A percentile compares a stretch with the other conserved stretches of the same genome.
Conservation (phyloP, 2,888 invertebrate species). For the Drosophila paramelanica region DNA sequence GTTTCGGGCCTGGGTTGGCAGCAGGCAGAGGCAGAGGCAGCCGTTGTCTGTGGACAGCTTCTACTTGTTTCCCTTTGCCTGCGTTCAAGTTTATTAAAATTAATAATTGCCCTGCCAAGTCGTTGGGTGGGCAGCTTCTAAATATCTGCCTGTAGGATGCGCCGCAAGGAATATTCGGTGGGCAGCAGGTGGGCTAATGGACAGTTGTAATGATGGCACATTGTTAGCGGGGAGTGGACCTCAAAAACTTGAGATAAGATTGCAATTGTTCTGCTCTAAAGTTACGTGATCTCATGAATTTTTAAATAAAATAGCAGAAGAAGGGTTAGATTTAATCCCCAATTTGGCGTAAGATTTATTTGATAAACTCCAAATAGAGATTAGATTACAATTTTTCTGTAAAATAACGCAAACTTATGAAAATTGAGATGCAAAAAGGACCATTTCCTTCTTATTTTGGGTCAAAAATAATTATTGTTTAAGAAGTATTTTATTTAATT, state of each 20-base stretch:
- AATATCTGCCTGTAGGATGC: conserved; percentile 21
- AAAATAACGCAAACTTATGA: neutral
- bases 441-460: neutral
- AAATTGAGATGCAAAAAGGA: neutral
- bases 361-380: conserved; percentile 1
- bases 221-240: conserved; percentile 6
- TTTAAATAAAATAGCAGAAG: neutral
- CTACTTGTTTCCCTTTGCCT: conserved; percentile 1
- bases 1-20: neutral
- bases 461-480: neutral
- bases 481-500: neutral
- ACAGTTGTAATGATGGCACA: conserved; percentile 25
- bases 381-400: neutral
- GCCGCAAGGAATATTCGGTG: conserved; percentile 44
- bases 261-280: conserved; percentile 7
- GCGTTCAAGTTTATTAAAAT: conserved; percentile 75
- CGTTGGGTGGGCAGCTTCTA: conserved; percentile 43
- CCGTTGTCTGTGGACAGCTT: conserved; percentile 41
- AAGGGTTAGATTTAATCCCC: neutral
- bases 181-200: conserved; percentile 14
- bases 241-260: conserved; percentile 2
- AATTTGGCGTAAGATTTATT: neutral
- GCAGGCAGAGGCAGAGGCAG: conserved; percentile 1
- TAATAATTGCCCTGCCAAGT: conserved; percentile 74
- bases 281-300: conserved; percentile 25